These are phyloP conservation scores for Venustaconcha ellipsiformis DNA, from an alignment of 1,140 invertebrate genomes.

Conservation along the genomic window DNA sequence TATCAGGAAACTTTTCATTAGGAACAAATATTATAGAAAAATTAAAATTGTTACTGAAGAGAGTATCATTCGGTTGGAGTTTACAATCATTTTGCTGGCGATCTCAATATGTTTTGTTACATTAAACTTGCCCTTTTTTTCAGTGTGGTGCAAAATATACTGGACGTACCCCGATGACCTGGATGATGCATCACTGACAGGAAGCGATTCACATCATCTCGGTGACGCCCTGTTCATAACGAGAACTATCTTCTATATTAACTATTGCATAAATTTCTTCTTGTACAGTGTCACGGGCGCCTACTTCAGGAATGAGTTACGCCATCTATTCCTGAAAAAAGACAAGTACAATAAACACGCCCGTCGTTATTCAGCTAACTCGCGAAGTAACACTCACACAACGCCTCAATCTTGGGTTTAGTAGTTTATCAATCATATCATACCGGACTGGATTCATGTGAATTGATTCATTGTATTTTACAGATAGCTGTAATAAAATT, in stretches of 20 bases:
- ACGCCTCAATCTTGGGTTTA: slow-evolving; percentile 30
- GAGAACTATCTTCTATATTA: slow-evolving; percentile 51
- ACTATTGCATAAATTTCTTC: slow-evolving; percentile 57
- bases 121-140: slow-evolving; percentile 52
- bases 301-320: slow-evolving; percentile 44
- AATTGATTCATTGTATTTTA: too few species aligned
- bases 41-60: slow-evolving; percentile 38
- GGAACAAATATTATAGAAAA: slow-evolving; percentile 32
- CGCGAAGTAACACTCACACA: slow-evolving; percentile 12
- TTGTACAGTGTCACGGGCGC: slow-evolving; percentile 54
- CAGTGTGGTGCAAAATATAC: slow-evolving; percentile 45
- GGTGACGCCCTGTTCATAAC: slow-evolving; percentile 27
- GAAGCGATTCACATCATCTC: neutral
- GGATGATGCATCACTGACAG: too few species aligned
- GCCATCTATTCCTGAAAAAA: slow-evolving; percentile 18
- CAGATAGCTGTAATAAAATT: too few species aligned
- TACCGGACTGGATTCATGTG: too few species aligned
- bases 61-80: slow-evolving; percentile 48
- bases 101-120: slow-evolving; percentile 50
- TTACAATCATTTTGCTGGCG: slow-evolving; percentile 50
- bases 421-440: neutral
- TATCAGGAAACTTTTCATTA: slow-evolving; percentile 43
- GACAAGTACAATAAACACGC: slow-evolving; percentile 9
- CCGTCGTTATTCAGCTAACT: slow-evolving; percentile 10
- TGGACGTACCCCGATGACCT: slow-evolving; percentile 15